Evolutionary conservation across 2,797 vertebrate genomes (phyloP), one percentile per base, ranked within the genome.

Genomic region (Tinamus major): DNA sequence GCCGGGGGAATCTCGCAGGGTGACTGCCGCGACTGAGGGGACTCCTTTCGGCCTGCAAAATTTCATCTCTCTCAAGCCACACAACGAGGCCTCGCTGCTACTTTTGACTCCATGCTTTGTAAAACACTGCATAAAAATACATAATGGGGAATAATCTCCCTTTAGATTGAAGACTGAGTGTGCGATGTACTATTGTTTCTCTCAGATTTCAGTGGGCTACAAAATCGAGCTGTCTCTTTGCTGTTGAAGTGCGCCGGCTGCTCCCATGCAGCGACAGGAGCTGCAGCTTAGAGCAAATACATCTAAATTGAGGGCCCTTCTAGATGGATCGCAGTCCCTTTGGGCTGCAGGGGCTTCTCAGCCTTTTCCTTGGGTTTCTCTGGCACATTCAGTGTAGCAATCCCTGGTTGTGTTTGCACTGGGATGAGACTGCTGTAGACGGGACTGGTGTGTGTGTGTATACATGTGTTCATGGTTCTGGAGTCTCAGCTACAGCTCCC

Each of bases 321-420:
- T 10, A 24, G 21, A 5, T 12, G 21, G 48, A 48, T 48, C 20
- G 4, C 46, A 9, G 20, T 48, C 48, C 48, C 23, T 48, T 23
- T 48, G 46, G 46, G 21, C 46, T 23, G 10, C 10, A 10, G 46
- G 21, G 46, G 4, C 46, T 49, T 21, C 48, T 49, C 19, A 19
- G 48, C 6, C 5, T 49, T 49, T 12, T 49, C 48, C 48, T 49
- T 19, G 11, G 11, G 23, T 49, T 49, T 49, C 48, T 21, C 48
- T 24, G 48, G 48, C 48, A 1, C 21, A 49, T 23, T 94, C 33
- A 58, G 95, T 92, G 83, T 95, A 96, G 92, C 84, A 96, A 95
- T 95, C 96, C 2, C 2, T 79, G 91, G 76, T 86, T 79, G 85
- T 49, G 44, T 81, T 77, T 79, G 82, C 46, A 17, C 63, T 1